Evolutionary conservation across 2,888 invertebrate genomes (phyloP), one percentile per base, ranked within the genome.

Genomic region (Helicoverpa assulta): DNA sequence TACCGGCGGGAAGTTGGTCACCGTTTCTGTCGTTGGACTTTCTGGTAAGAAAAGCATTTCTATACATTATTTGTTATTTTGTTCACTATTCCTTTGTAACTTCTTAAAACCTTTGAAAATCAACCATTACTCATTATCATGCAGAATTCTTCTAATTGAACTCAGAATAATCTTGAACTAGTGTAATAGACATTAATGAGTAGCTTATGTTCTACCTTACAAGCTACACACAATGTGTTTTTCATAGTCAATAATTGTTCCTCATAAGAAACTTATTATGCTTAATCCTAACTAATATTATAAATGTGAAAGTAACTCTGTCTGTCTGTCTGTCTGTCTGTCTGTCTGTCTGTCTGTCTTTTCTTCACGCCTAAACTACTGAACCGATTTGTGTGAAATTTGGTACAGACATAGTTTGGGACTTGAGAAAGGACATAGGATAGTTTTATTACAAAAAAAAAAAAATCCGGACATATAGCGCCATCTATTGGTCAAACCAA

Each of bases 11-110:
- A 97, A 97, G 90, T 96, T 96, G 90, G 96, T 98, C 85, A 98
- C 98, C 87, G 97, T 99, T 77, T 98, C 99, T 84, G 98, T 99
- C 84, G 98, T 99, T 82, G 99, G 99, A 74, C 96, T 99, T 81
- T 99, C 97, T 90, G 97, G 97, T 96, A 84, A 94, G 95, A 83
- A 61, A 33, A 54, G 10, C 33, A n/a, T n/a, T 12, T 47, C 19
- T 10, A 58, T 47, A 26, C 18, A 8, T 18, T 16, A 14, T 29
- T 6, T 21, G 2, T 10, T 47, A 12, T 5, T 3, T 2, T 10
- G 0, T 18, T 3, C 18, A 51, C 8, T 2, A 19, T 1, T 50
- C 50, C 47, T 33, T 40, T 18, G 10, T 33, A 33, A 33, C 8
- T 47, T 43, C 0, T 8, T 18, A 7, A 6, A 0, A 29, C 6